phyloP scores from a whole-genome alignment of 1,140 invertebrate species.

The Drosophila virilis region DNA sequence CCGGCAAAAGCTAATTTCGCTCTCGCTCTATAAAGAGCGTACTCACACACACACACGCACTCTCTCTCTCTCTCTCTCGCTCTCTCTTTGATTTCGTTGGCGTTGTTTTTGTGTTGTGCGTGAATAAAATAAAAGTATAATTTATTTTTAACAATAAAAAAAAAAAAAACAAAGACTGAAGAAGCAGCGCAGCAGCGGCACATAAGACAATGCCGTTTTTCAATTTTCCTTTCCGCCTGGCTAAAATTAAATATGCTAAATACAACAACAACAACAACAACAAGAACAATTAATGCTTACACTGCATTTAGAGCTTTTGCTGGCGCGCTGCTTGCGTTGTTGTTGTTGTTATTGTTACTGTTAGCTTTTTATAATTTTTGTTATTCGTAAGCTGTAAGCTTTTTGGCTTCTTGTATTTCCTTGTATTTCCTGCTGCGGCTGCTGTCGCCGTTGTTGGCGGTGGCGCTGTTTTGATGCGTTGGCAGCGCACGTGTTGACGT shows the following conservation, averaged over 20 bases:
- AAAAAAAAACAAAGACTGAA: constrained; percentile 35
- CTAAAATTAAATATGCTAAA: constrained; percentile 74
- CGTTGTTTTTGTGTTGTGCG: constrained; percentile 48
- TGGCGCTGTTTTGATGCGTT: constrained; percentile 22
- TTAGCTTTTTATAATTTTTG: constrained; percentile 17
- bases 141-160: constrained; percentile 74
- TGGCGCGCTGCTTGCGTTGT: constrained; percentile 27
- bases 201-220: constrained; percentile 61
- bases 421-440: constrained; percentile 62
- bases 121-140: constrained; percentile 62
- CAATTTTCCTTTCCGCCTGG: constrained; percentile 69
- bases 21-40: too few species aligned
- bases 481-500: constrained; percentile 66
- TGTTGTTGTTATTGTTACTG: constrained; percentile 35
- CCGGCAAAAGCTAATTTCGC: constrained; percentile 51
- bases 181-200: constrained; percentile 26
- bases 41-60: constrained; percentile 9
- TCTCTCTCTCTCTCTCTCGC: constrained; percentile 16
- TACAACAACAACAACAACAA: constrained; percentile 18
- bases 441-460: not conserved
- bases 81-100: constrained; percentile 10
- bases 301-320: constrained; percentile 42
- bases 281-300: constrained; percentile 35
- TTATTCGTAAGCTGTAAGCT: constrained; percentile 9
- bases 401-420: constrained; percentile 66